Conservation (phyloP, 1,140 invertebrate genomes). For the Atta texana region DNA sequence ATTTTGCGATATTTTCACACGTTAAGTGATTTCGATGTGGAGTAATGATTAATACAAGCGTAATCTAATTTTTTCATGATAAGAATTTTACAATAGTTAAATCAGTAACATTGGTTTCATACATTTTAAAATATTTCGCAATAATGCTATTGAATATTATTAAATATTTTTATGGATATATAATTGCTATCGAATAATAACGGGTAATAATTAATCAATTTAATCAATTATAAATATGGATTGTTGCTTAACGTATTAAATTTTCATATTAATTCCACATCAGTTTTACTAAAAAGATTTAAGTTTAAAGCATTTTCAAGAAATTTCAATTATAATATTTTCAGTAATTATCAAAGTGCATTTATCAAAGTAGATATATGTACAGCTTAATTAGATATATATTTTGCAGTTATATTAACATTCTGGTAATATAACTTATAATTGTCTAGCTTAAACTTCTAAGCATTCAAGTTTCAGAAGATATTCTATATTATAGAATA, state of each 20-base stretch:
- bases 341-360: background rate
- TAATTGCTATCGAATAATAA: constrained; percentile 4
- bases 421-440: background rate
- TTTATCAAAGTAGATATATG: too few relatives aligned
- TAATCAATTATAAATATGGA: background rate
- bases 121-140: background rate
- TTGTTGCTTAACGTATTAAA: background rate
- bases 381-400: too few relatives aligned
- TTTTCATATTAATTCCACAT: background rate
- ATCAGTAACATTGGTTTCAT: background rate
- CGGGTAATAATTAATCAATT: constrained; percentile 3
- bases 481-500: background rate
- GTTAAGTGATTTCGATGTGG: too few relatives aligned
- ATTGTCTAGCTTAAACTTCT: background rate
- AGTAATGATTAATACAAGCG: too few relatives aligned
- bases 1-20: too few relatives aligned
- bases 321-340: background rate
- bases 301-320: background rate
- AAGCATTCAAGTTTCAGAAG: too few relatives aligned
- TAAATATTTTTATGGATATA: background rate
- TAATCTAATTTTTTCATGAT: background rate
- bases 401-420: background rate
- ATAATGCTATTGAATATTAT: background rate
- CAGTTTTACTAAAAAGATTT: background rate
- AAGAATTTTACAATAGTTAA: background rate